Conservation (phyloP, 2,888 invertebrate species). For the Meandrusa payeni region DNA sequence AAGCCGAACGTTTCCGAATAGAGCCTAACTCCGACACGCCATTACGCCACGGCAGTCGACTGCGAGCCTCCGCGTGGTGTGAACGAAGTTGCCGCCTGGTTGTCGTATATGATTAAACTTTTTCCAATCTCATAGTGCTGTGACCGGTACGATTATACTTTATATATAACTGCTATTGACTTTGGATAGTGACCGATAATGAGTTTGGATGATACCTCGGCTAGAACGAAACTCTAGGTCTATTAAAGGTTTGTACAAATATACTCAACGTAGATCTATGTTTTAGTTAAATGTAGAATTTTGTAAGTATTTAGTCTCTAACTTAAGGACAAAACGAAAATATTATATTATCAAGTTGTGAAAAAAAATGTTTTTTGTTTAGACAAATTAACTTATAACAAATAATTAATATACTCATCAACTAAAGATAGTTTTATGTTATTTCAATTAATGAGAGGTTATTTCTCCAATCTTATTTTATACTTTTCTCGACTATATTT, state of each 20-base stretch:
- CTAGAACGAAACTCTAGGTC: slow-evolving; percentile 42
- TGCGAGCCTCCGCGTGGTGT: slow-evolving; percentile 40
- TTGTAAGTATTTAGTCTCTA: too few relatives aligned
- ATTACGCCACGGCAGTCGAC: slow-evolving; percentile 43
- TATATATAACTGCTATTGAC: slow-evolving; percentile 33
- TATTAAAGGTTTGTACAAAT: slow-evolving; percentile 36
- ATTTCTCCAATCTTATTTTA: too few relatives aligned
- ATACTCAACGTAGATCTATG: slow-evolving; percentile 21
- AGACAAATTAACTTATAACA: too few relatives aligned
- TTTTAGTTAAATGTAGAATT: slow-evolving; percentile 9
- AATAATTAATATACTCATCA: too few relatives aligned
- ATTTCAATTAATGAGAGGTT: too few relatives aligned
- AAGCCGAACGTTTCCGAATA: slow-evolving; percentile 33
- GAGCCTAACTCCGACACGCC: too few relatives aligned
- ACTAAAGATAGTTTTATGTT: too few relatives aligned
- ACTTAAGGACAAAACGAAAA: too few relatives aligned
- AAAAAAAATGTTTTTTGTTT: too few relatives aligned
- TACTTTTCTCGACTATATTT: too few relatives aligned
- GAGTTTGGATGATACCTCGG: slow-evolving; percentile 42
- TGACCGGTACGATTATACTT: slow-evolving; percentile 36
- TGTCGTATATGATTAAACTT: slow-evolving; percentile 63
- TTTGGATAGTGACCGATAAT: slow-evolving; percentile 40
- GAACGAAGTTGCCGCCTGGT: slow-evolving; percentile 33
- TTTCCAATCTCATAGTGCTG: slow-evolving; percentile 51
- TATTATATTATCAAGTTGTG: too few relatives aligned